Evolutionary conservation across 2,113 vertebrate species (phyloP), one percentile per base, ranked within the genome.

Genomic region (Melanostigma gelatinosum): DNA sequence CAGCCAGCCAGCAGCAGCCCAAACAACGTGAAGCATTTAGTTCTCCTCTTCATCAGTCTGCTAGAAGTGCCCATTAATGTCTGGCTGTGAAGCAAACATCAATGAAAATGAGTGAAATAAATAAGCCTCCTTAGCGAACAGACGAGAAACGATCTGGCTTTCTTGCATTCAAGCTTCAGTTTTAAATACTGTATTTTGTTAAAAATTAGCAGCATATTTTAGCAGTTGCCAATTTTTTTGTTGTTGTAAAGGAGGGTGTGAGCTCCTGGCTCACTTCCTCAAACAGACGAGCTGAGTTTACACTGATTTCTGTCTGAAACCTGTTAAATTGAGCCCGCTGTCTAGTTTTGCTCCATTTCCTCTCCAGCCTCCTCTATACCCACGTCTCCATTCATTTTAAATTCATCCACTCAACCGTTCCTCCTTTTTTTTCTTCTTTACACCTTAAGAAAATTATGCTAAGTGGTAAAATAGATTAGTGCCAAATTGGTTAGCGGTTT

Each of bases 401-500:
- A 81, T 81, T 79, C 20, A 68, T 46, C 57, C 42, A 38, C 67
- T 84, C 69, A 70, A 55, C 54, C 40, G 71, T 80, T 79, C 27
- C 8, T 84, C 13, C 22, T 61, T 34, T 61, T 18, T 72, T 75
- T 50, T 40, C 10, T 18, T 67, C 52, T 66, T 54, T 29, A 40
- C 70, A 58, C 73, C 55, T 76, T 77, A 6, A 54, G 66, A 5
- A 50, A 24, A 27, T 11, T 50, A 55, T 58, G 46, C 71, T 16
- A 82, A 66, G 86, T 87, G 74, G 72, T 72, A 79, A 82, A 82
- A 72, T 72, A 90, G 88, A 93, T 95, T 88, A 91, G 75, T 82
- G 75, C 74, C 62, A 75, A 90, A 89, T 94, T 93, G 87, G 77
- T 87, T 77, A 86, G 86, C 70, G 84, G 89, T 87, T 91, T 91